Percentiles rank a stretch among this genome's conserved stretches.
Evolutionary conservation across 1,140 invertebrate genomes (phyloP).

Genomic region (Elymnias hypermnestra): DNA sequence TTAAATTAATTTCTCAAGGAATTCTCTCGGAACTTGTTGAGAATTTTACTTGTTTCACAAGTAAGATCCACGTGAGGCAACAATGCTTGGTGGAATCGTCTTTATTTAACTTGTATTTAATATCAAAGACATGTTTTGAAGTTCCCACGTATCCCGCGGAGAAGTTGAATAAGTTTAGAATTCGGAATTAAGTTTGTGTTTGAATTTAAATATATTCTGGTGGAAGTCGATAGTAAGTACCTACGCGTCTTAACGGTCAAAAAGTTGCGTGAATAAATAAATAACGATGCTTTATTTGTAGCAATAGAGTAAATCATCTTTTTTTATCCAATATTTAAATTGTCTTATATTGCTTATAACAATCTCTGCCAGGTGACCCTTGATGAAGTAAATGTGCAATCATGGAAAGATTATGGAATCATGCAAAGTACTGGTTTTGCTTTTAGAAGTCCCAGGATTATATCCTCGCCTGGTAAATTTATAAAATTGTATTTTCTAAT

Average conservation of each 20-base stretch:
- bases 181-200: conserved; percentile 45
- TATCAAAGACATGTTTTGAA: conserved; percentile 58
- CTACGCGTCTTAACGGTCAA: conserved; percentile 27
- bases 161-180: conserved; percentile 47
- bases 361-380: too few species aligned
- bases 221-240: conserved; percentile 29
- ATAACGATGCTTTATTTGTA: too few species aligned
- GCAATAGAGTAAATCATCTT: too few species aligned
- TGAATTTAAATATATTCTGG: conserved; percentile 41
- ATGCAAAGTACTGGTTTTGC: too few species aligned
- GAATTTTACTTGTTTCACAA: conserved; percentile 57
- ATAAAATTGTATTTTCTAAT: too few species aligned
- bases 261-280: conserved; percentile 17
- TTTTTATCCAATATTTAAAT: too few species aligned
- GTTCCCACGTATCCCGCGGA: conserved; percentile 37
- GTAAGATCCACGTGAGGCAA: conserved; percentile 52
- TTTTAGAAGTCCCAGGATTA: too few species aligned
- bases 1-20: conserved; percentile 56
- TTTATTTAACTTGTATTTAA: conserved; percentile 70
- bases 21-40: conserved; percentile 43
- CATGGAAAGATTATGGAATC: too few species aligned
- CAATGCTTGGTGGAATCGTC: conserved; percentile 54
- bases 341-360: too few species aligned
- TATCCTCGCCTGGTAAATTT: too few species aligned
- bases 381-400: too few species aligned